These are phyloP conservation scores for Cydia amplana DNA, from an alignment of 1,140 invertebrate genomes.

Conservation along the genomic window DNA sequence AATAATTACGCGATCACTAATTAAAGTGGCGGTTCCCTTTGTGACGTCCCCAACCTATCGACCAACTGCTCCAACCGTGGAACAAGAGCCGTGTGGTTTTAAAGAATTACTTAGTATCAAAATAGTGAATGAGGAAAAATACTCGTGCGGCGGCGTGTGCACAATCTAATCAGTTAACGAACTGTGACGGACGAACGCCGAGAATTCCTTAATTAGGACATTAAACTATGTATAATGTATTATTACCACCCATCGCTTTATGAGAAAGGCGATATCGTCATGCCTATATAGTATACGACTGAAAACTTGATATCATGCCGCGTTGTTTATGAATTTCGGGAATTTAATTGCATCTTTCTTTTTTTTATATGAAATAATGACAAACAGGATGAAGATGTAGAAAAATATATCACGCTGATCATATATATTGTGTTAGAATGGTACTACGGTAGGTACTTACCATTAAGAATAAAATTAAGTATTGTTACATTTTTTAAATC, in stretches of 20 bases:
- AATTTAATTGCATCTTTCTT: background rate
- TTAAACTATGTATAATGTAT: conserved; percentile 41
- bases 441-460: too few species aligned
- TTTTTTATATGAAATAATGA: background rate
- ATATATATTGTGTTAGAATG: too few species aligned
- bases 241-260: conserved; percentile 30
- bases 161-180: conserved; percentile 56
- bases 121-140: conserved; percentile 28
- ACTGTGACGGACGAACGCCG: conserved; percentile 47
- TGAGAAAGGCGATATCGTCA: conserved; percentile 27
- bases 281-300: background rate
- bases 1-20: background rate
- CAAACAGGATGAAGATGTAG: too few species aligned
- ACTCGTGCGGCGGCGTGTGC: conserved; percentile 34
- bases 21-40: background rate
- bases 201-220: conserved; percentile 56
- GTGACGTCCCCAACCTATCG: background rate
- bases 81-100: conserved; percentile 10
- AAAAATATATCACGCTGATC: too few species aligned
- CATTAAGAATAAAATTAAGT: too few species aligned
- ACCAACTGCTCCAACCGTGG: background rate
- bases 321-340: background rate
- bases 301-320: background rate
- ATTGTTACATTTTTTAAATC: too few species aligned
- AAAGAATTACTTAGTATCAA: conserved; percentile 8